Percentiles rank a stretch among this genome's conserved stretches.
Evolutionary conservation across 2,113 vertebrate species (phyloP).

Genomic region (Dipodomys ordii): DNA sequence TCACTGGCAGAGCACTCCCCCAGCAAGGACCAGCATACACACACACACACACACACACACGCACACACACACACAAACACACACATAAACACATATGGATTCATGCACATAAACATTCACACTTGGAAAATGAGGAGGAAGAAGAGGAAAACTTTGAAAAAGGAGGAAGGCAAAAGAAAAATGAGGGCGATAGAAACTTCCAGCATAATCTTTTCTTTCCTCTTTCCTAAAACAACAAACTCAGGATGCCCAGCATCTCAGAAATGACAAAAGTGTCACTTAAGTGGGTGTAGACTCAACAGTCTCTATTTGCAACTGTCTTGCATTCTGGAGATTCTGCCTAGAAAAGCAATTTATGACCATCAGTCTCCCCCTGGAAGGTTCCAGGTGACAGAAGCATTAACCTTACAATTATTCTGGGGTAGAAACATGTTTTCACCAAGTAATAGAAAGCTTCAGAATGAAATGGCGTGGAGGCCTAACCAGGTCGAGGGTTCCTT

Average conservation of each 20-base stretch:
- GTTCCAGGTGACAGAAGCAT: constrained; percentile 69
- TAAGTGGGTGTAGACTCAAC: background rate
- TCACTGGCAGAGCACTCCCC: background rate
- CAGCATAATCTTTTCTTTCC: background rate
- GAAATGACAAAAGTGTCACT: background rate
- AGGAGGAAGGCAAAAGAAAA: too few relatives aligned
- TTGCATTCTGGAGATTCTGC: constrained; percentile 37
- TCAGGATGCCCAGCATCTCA: background rate
- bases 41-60: background rate
- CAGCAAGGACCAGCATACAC: background rate
- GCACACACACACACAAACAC: background rate
- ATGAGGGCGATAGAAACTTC: too few relatives aligned
- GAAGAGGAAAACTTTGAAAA: background rate
- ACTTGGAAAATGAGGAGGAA: background rate
- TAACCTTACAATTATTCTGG: constrained; percentile 79
- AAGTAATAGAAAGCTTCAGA: constrained; percentile 81
- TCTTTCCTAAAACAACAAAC: background rate
- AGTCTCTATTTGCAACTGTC: constrained; percentile 44
- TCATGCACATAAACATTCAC: background rate
- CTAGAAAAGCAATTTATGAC: constrained; percentile 65
- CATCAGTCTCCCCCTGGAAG: constrained; percentile 24
- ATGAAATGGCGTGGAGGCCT: constrained; percentile 74
- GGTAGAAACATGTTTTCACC: constrained; percentile 77
- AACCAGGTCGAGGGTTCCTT: constrained; percentile 83
- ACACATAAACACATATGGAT: too few relatives aligned